Evolutionary conservation across 2,888 invertebrate species (phyloP).

Genomic region (Cybosia mesomella): DNA sequence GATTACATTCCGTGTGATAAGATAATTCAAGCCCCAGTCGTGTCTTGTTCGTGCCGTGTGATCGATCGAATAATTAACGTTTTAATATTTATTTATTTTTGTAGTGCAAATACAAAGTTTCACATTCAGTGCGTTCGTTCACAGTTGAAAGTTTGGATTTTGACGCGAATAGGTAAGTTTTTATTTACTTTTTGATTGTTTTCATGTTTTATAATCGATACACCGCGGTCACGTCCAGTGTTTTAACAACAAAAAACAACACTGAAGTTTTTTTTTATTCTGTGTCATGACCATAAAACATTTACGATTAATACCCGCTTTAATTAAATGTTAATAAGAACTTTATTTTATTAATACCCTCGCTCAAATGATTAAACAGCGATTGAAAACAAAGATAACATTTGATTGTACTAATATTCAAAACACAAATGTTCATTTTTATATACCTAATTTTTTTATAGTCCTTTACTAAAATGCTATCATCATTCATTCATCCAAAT

Average conservation of each 20-base stretch:
- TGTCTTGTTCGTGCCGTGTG: conserved; percentile 75
- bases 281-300: conserved; percentile 27
- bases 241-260: conserved; percentile 19
- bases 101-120: conserved; percentile 66
- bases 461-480: neutral
- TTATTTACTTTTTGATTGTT: conserved; percentile 25
- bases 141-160: conserved; percentile 75
- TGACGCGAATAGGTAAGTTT: conserved; percentile 71
- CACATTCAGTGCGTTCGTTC: conserved; percentile 61
- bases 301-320: conserved; percentile 8
- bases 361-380: conserved; percentile 8
- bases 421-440: neutral
- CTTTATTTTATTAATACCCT: conserved; percentile 36
- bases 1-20: conserved; percentile 65
- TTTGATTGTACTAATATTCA: neutral
- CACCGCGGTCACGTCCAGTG: conserved; percentile 16
- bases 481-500: neutral
- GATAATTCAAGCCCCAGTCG: conserved; percentile 66
- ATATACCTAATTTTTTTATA: neutral
- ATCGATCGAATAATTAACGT: conserved; percentile 63
- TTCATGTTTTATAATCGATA: conserved; percentile 2
- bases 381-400: conserved; percentile 20
- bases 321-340: conserved; percentile 13
- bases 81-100: conserved; percentile 42
- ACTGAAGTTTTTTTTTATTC: conserved; percentile 19